Evolutionary conservation across 2,113 vertebrate species (phyloP), one percentile per base, ranked within the genome.

Genomic region (Halcyon malimbica): DNA sequence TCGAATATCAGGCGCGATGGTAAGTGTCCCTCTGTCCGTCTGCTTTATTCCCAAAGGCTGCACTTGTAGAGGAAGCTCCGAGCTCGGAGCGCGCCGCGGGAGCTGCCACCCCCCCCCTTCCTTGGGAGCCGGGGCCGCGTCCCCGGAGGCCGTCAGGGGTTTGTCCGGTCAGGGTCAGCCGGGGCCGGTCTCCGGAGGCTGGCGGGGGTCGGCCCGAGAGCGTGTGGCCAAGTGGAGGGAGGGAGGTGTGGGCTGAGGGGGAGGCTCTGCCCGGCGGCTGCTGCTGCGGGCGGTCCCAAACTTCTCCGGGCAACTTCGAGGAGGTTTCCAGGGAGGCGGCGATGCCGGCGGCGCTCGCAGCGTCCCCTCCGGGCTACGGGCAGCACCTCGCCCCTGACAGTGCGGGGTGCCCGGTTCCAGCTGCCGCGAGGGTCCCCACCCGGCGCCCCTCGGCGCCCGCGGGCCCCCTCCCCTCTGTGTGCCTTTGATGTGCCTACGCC

Each of bases 1-100:
- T 96, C 98, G 20, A 98, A 97, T 46, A 82, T 98, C 80, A 97
- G 97, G 94, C 79, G 98, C 89, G 98, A 98, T 95, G 98, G 98
- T 99, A 92, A 98, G 98, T 87, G 79, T 63, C 64, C 46, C 50
- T 41, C 54, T 85, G 62, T 11, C 50, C 25, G 11, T 51, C 73
- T 87, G 56, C 13, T 75, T 64, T 46, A 56, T 67, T 70, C 35
- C 23, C 13, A 28, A 21, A 59, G 39, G 39, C 73, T 63, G 44
- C 20, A 16, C 46, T 53, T 16, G n/a, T 24, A 10, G 89, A 42
- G 26, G 10, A 29, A 60, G 16, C 33, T 29, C 24, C 15, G 24
- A 56, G 24, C 48, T 28, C 41, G 33, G 8, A 54, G 48, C 18
- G 16, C 60, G 13, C 16, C 20, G 13, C 16, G 31, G 16, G 39